Conservation (phyloP, 1,140 invertebrate genomes). For the Anastrepha ludens region DNA sequence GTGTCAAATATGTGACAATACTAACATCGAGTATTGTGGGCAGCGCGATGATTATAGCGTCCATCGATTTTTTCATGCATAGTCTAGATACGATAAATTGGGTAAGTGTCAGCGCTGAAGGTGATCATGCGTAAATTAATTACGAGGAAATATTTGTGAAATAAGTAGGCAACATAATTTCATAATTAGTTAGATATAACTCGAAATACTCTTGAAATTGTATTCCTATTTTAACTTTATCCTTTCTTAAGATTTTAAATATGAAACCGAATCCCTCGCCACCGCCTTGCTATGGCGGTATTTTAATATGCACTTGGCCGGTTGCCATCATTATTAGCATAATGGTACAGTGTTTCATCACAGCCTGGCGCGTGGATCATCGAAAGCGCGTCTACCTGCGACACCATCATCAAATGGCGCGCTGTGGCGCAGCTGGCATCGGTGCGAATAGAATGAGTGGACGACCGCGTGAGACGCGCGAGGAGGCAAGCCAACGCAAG, state of each 20-base stretch:
- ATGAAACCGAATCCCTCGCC: slow-evolving; percentile 72
- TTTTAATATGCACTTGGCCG: slow-evolving; percentile 71
- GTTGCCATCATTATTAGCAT: slow-evolving; percentile 70
- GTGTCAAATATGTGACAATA: slow-evolving; percentile 73
- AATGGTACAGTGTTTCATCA: slow-evolving; percentile 73
- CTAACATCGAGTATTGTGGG: slow-evolving; percentile 72
- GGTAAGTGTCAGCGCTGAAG: slow-evolving; percentile 60
- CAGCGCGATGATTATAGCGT: slow-evolving; percentile 71
- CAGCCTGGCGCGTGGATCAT: slow-evolving; percentile 73
- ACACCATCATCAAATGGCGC: slow-evolving; percentile 64
- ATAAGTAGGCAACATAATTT: no score
- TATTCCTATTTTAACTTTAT: background rate
- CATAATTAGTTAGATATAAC: no score
- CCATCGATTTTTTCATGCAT: slow-evolving; percentile 72
- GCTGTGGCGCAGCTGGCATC: slow-evolving; percentile 60
- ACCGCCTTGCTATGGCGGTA: slow-evolving; percentile 72
- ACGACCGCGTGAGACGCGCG: slow-evolving; percentile 80
- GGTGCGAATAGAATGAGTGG: slow-evolving; percentile 62
- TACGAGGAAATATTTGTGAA: no score
- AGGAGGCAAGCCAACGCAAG: slow-evolving; percentile 86
- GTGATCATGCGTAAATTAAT: background rate
- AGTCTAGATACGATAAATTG: slow-evolving; percentile 70
- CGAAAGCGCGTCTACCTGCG: slow-evolving; percentile 69
- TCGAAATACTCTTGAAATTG: no score
- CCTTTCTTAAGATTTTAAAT: slow-evolving; percentile 63